phyloP scores from a whole-genome alignment of 1,140 invertebrate genomes.

The Lamellibrachia luymesi region DNA sequence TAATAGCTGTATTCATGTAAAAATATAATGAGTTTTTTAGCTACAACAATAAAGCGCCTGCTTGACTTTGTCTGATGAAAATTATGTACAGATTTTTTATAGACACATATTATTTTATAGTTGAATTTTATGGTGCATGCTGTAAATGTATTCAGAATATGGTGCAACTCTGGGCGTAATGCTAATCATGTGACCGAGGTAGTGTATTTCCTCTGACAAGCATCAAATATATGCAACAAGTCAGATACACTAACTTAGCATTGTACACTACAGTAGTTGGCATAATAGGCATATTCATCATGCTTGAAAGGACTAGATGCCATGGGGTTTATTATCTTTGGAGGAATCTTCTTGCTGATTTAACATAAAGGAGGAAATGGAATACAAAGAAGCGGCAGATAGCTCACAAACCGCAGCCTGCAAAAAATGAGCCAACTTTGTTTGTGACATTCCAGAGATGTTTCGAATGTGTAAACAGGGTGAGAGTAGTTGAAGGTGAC shows the following conservation, averaged over 20 bases:
- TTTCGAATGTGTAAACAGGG: not conserved
- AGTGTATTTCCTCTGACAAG: not conserved
- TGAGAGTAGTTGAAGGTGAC: not conserved
- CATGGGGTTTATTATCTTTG: not conserved
- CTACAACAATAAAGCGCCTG: not conserved
- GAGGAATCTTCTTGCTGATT: not conserved
- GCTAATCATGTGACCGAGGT: not conserved
- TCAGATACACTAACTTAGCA: not conserved
- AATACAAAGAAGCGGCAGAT: not conserved
- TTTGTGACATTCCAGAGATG: not conserved
- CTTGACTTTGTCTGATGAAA: not conserved
- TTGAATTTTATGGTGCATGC: not conserved
- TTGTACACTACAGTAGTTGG: not conserved
- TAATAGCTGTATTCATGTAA: too few species aligned
- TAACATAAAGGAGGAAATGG: not conserved
- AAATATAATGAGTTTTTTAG: too few species aligned
- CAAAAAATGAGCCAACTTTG: not conserved
- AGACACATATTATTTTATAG: not conserved
- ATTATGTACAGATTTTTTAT: not conserved
- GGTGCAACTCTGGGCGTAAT: not conserved
- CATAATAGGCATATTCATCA: not conserved
- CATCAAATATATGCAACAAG: not conserved
- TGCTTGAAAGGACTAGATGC: not conserved
- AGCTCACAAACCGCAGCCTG: not conserved
- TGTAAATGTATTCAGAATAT: not conserved